Base-by-base conservation (phyloP, 2,113 vertebrate genomes). In the Mormyrus iriodes region DNA sequence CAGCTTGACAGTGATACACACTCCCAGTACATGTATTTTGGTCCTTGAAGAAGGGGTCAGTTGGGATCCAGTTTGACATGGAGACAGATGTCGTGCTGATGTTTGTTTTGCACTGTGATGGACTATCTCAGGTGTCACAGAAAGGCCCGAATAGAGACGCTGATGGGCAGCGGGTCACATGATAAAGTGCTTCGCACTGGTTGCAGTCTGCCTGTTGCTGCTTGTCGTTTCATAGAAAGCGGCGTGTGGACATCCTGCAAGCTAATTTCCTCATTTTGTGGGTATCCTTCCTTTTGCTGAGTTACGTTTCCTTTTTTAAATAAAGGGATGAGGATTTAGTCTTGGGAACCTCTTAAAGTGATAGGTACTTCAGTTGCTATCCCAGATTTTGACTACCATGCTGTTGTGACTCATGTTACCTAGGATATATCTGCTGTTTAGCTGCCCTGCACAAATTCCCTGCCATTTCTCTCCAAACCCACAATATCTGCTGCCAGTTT, bases 201-300 rank as follows among this genome's bases (percentile, higher is more conserved):
- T 52, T 27, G 17, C 39, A 27, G 92, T 91, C 90, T 94, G 92
- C 91, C 91, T 94, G 90, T 21, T 88, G 90, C 93, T 92, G 94
- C 95, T 96, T 96, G 95, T 96, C 95, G 92, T 96, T 79, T 96
- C 96, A 96, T 96, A 96, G 96, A 97, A 96, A 96, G 96, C 96
- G 96, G 95, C 94, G 93, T 96, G 95, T 96, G 95, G 95, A 94
- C 95, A 96, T 97, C 96, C 96, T 97, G 96, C 94, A 95, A 93
- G 91, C 95, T 96, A 95, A 95, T 96, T 96, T 97, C 96, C 96
- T 96, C 96, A 96, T 96, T 97, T 96, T 96, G 96, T 96, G 95
- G 93, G 95, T 95, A 96, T 96, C 96, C 96, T 97, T 97, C 96
- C 96, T 96, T 93, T 95, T 91, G 87, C 95, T 93, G 95, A 95